Percentiles rank a stretch among this genome's conserved stretches.
phyloP scores from a whole-genome alignment of 2,888 invertebrate species.

The Oasisia sp. region DNA sequence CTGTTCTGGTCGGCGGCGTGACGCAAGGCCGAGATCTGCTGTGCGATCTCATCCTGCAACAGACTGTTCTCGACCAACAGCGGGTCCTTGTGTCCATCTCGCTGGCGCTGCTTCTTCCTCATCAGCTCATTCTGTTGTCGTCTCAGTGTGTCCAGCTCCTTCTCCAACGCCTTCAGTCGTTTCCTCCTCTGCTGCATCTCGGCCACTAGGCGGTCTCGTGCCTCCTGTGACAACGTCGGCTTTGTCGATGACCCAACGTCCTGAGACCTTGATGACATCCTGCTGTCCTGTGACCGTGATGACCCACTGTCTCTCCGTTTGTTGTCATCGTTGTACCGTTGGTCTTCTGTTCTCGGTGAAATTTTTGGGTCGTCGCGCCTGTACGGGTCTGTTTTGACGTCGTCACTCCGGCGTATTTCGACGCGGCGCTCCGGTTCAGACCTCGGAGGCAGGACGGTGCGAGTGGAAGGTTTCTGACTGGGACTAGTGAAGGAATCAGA shows the following conservation, averaged over 20 bases:
- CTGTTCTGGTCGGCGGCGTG: conserved; percentile 38
- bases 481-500: neutral
- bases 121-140: conserved; percentile 58
- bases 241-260: neutral
- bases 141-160: conserved; percentile 51
- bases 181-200: conserved; percentile 26
- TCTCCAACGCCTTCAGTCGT: conserved; percentile 29
- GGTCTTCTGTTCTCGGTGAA: neutral
- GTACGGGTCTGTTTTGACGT: neutral
- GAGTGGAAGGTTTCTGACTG: neutral
- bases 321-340: neutral
- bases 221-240: neutral
- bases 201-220: neutral
- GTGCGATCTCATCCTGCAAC: conserved; percentile 56
- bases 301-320: neutral
- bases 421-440: neutral
- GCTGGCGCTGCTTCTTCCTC: conserved; percentile 50
- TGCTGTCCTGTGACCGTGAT: neutral
- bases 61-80: conserved; percentile 56
- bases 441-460: neutral
- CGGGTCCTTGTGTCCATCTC: conserved; percentile 59
- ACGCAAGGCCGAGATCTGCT: conserved; percentile 51
- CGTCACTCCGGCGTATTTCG: neutral
- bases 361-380: neutral
- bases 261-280: no score